Percentiles rank a stretch among this genome's conserved stretches.
These are phyloP conservation scores for Cecidostiba fungosa DNA, from an alignment of 2,888 invertebrate genomes.

Conservation along the genomic window DNA sequence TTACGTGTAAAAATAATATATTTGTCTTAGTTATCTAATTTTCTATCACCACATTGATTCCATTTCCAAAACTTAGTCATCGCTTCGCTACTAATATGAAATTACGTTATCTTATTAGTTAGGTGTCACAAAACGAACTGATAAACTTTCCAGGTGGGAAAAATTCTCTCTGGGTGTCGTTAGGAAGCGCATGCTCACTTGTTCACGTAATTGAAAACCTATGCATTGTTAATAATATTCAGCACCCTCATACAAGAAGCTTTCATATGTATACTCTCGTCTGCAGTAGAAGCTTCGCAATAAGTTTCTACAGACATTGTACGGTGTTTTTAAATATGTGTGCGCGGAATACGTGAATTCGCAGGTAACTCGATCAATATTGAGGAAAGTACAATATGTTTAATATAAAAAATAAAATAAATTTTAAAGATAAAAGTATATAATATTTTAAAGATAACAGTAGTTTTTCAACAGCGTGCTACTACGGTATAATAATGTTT, in stretches of 20 bases:
- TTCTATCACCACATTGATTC: not conserved
- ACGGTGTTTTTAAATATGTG: not conserved
- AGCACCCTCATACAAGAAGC: not conserved
- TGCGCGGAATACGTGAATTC: not conserved
- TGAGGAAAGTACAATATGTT: no score
- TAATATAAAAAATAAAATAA: no score
- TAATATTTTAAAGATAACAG: no score
- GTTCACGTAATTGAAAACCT: not conserved
- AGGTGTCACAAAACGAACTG: not conserved
- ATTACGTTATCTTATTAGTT: not conserved
- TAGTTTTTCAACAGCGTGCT: no score
- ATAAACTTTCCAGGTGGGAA: not conserved
- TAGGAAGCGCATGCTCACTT: conserved; percentile 8
- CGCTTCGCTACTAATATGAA: not conserved
- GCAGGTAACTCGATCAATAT: not conserved
- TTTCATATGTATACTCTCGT: not conserved
- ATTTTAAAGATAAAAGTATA: no score
- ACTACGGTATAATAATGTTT: not conserved
- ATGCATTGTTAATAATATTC: not conserved
- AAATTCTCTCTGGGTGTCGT: not conserved
- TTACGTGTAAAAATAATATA: not conserved
- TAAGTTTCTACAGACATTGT: not conserved
- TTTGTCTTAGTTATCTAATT: not conserved
- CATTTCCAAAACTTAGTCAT: not conserved
- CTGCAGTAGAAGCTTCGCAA: not conserved